Percentiles rank a stretch among this genome's conserved stretches.
Conservation (phyloP, 2,113 vertebrate genomes). For the Oplegnathus fasciatus region DNA sequence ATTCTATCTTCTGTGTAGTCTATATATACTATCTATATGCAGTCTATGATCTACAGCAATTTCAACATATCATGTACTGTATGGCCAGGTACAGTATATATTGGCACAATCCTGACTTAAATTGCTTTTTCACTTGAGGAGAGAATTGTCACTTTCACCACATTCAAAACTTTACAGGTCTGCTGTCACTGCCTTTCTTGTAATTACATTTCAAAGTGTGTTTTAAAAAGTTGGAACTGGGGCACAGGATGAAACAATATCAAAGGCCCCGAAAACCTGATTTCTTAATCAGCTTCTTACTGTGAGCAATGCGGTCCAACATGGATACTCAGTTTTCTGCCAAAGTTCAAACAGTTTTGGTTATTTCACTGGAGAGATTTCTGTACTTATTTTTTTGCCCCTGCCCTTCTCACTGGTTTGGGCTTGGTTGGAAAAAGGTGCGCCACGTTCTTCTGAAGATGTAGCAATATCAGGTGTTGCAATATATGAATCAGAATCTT, state of each 20-base stretch:
- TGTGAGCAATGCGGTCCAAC: background rate
- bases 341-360: background rate
- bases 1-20: background rate
- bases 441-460: background rate
- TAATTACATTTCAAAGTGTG: background rate
- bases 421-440: background rate
- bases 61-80: background rate
- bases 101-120: background rate
- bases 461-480: background rate
- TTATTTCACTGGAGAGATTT: background rate
- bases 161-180: background rate
- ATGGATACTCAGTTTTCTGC: background rate
- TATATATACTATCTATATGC: background rate
- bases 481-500: background rate
- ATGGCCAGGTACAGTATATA: background rate
- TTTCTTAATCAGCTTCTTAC: background rate
- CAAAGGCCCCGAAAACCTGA: background rate
- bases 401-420: background rate
- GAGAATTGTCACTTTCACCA: constrained; percentile 22
- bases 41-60: background rate
- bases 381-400: background rate
- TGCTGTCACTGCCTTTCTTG: background rate
- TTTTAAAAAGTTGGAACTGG: background rate
- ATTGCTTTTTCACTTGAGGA: constrained; percentile 14
- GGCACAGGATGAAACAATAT: background rate